Percentiles rank a stretch among this genome's conserved stretches.
Evolutionary conservation across 2,113 vertebrate genomes (phyloP).

Genomic region (Passerina amoena): DNA sequence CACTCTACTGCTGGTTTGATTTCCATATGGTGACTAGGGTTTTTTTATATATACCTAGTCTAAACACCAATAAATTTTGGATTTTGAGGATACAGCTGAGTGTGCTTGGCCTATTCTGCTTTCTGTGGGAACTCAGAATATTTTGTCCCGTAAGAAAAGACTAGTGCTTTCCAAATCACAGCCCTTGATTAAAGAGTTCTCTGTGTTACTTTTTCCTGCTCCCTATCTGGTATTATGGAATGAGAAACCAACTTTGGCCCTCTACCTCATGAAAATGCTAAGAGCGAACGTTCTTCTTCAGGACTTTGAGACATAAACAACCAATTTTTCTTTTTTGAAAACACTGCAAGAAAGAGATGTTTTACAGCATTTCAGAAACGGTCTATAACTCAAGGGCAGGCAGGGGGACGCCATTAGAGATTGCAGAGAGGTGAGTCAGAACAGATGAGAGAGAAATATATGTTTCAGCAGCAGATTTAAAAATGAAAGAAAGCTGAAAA

Average conservation of each 20-base stretch:
- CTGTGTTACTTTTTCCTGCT: neutral
- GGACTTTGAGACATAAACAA: slow-evolving; percentile 14
- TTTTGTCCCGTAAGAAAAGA: neutral
- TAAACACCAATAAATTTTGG: neutral
- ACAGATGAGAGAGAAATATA: slow-evolving; percentile 12
- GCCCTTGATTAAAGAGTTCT: neutral
- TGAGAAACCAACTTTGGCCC: neutral
- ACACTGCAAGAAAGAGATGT: slow-evolving; percentile 12
- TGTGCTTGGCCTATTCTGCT: neutral
- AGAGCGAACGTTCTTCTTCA: neutral
- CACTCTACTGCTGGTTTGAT: neutral
- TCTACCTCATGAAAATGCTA: neutral
- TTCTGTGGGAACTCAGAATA: neutral
- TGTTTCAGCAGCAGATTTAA: slow-evolving; percentile 22
- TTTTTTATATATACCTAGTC: neutral
- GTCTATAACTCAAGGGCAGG: slow-evolving; percentile 42
- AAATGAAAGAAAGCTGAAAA: neutral
- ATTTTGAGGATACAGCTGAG: neutral
- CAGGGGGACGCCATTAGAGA: slow-evolving; percentile 37
- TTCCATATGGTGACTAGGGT: neutral
- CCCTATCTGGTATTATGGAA: neutral
- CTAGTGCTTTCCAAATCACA: neutral
- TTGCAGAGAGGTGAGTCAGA: slow-evolving; percentile 24
- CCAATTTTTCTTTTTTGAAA: slow-evolving; percentile 21
- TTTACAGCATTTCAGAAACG: slow-evolving; percentile 37